phyloP scores from a whole-genome alignment of 2,888 invertebrate species.

The Conomelus anceps region DNA sequence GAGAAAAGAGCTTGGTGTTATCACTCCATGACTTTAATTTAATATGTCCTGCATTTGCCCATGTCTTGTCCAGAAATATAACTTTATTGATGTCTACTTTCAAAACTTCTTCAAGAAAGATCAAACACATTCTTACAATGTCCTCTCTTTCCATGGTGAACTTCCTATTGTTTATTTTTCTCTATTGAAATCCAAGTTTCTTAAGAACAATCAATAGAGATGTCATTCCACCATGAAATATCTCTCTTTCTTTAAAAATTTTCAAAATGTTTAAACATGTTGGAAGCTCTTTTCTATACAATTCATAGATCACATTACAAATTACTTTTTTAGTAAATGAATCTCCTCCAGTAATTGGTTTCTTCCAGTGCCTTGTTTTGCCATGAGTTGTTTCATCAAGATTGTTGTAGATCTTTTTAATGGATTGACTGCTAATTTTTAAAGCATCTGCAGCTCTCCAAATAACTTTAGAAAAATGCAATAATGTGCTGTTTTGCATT shows the following conservation, averaged over 20 bases:
- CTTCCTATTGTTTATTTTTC: too few relatives aligned
- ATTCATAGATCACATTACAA: background rate
- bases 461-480: background rate
- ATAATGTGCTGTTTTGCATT: background rate
- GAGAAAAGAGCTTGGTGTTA: background rate
- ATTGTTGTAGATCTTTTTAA: background rate
- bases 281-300: background rate
- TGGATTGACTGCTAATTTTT: background rate
- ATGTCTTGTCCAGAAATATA: constrained; percentile 17
- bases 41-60: constrained; percentile 16
- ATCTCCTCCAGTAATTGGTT: background rate
- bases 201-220: background rate
- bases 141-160: background rate
- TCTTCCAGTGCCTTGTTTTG: background rate
- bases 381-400: background rate
- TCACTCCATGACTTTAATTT: constrained; percentile 3
- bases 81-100: background rate
- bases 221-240: background rate
- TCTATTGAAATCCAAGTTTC: background rate
- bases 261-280: background rate
- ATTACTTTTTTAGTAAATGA: background rate
- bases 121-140: constrained; percentile 12
- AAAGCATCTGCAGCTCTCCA: background rate
- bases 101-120: constrained; percentile 8
- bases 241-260: background rate